Percentiles rank a stretch among this genome's conserved stretches.
Conservation (phyloP, 2,113 vertebrate genomes). For the Zootoca vivipara region DNA sequence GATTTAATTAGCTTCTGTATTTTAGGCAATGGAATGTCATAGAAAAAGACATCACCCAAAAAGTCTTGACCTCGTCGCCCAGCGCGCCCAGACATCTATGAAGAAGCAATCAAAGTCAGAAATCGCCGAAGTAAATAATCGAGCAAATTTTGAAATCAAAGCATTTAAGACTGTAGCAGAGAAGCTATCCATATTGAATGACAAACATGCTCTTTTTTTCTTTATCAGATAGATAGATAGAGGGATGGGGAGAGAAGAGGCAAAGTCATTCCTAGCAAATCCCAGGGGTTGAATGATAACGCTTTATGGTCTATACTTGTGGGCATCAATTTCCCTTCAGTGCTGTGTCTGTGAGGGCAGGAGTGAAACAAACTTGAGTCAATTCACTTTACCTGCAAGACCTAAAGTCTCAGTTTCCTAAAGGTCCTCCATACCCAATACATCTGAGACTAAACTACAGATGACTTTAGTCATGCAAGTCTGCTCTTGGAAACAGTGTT, state of each 20-base stretch:
- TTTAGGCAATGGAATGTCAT: slow-evolving; percentile 72
- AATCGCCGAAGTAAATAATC: neutral
- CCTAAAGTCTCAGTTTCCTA: neutral
- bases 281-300: too few relatives aligned
- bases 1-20: slow-evolving; percentile 77
- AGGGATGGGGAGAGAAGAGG: too few relatives aligned
- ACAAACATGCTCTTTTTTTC: neutral
- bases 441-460: neutral
- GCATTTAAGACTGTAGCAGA: neutral
- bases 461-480: too few relatives aligned
- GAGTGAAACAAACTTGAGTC: neutral
- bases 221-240: too few relatives aligned
- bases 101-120: neutral
- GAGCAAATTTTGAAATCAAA: neutral
- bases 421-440: neutral
- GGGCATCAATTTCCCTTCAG: neutral
- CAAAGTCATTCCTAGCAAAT: too few relatives aligned
- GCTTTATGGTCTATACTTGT: too few relatives aligned
- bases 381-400: neutral
- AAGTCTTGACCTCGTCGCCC: slow-evolving; percentile 77
- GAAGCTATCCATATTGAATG: neutral
- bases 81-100: slow-evolving; percentile 79
- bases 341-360: too few relatives aligned
- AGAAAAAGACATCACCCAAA: slow-evolving; percentile 76
- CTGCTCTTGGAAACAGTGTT: too few relatives aligned